Conservation (phyloP, 2,113 vertebrate species). For the Actinemys pallida region DNA sequence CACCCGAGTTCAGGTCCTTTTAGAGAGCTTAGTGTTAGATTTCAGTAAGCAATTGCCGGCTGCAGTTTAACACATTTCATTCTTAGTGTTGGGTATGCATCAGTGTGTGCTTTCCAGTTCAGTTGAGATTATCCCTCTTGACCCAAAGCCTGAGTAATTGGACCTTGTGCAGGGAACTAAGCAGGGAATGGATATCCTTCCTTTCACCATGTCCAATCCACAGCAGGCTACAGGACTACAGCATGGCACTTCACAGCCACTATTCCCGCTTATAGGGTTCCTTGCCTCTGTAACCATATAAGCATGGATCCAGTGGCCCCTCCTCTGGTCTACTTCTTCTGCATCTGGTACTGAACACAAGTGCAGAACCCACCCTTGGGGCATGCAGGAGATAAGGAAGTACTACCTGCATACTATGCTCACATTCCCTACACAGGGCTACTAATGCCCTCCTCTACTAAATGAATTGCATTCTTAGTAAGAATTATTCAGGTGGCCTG, state of each 20-base stretch:
- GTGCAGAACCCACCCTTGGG: neutral
- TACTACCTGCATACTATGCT: neutral
- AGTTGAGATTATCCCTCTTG: neutral
- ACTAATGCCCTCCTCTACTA: neutral
- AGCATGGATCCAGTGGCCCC: neutral
- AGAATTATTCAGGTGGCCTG: neutral
- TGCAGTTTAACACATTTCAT: neutral
- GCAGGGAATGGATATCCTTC: neutral
- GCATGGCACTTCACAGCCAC: neutral
- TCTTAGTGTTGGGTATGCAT: neutral
- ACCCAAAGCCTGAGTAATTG: neutral
- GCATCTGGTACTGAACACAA: neutral
- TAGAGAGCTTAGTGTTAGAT: constrained; percentile 8
- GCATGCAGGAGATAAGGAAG: neutral
- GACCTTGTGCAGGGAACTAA: neutral
- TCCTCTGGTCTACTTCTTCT: neutral
- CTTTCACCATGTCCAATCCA: neutral
- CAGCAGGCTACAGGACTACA: neutral
- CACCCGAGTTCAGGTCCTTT: neutral
- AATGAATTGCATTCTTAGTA: neutral
- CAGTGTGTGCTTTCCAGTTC: neutral
- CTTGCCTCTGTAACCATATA: neutral
- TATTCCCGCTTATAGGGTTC: neutral
- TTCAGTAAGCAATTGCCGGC: neutral
- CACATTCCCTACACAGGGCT: neutral